phyloP scores from a whole-genome alignment of 2,888 invertebrate genomes.

The Melieria crassipennis region DNA sequence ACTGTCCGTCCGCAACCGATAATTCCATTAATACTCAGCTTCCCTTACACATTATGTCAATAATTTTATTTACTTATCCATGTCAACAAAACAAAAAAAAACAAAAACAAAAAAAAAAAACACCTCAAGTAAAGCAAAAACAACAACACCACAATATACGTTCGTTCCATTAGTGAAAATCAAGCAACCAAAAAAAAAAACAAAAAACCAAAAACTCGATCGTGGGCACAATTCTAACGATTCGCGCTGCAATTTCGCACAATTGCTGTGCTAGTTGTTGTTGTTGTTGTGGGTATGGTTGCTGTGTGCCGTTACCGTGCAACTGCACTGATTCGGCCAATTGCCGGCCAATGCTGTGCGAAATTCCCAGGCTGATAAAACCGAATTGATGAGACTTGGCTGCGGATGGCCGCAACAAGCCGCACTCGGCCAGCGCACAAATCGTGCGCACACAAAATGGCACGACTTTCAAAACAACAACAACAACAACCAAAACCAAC shows the following conservation, averaged over 20 bases:
- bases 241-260: constrained; percentile 9
- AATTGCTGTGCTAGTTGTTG: neutral
- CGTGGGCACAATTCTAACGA: constrained; percentile 29
- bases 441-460: constrained; percentile 29
- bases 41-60: too few relatives aligned
- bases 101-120: too few relatives aligned
- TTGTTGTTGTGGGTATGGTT: too few relatives aligned
- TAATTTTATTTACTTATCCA: too few relatives aligned
- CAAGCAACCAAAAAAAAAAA: neutral
- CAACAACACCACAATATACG: too few relatives aligned
- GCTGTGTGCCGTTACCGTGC: too few relatives aligned
- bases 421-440: neutral
- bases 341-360: constrained; percentile 18
- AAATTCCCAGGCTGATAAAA: constrained; percentile 40
- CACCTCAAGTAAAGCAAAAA: too few relatives aligned
- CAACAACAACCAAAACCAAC: constrained; percentile 6
- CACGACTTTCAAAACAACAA: constrained; percentile 14
- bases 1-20: too few relatives aligned
- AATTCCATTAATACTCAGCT: too few relatives aligned
- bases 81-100: too few relatives aligned
- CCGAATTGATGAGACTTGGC: constrained; percentile 36
- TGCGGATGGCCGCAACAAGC: neutral
- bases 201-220: constrained; percentile 1
- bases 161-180: too few relatives aligned
- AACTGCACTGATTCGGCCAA: neutral